Conservation (phyloP, 2,113 vertebrate species). For the Coreoperca whiteheadi region DNA sequence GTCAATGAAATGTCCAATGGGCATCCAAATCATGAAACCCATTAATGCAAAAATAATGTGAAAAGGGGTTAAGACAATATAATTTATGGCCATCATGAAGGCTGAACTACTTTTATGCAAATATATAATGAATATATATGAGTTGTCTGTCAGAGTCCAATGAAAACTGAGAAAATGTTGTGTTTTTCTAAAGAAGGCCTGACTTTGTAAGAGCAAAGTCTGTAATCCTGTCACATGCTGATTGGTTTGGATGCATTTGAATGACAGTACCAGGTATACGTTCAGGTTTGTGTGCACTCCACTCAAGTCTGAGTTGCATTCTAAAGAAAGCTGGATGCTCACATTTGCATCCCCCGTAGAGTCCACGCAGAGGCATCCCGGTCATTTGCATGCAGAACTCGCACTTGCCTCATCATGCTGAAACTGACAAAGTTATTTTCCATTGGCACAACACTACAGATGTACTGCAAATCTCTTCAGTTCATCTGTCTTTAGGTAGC, state of each 20-base stretch:
- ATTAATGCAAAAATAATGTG: not conserved
- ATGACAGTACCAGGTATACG: slow-evolving; percentile 67
- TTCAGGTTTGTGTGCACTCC: slow-evolving; percentile 64
- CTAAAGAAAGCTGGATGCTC: slow-evolving; percentile 46
- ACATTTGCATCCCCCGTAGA: slow-evolving; percentile 67
- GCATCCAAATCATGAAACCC: not conserved
- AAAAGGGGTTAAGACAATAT: slow-evolving; percentile 11
- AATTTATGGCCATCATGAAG: not conserved
- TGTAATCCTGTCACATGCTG: slow-evolving; percentile 61
- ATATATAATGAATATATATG: slow-evolving; percentile 28
- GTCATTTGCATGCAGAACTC: slow-evolving; percentile 69
- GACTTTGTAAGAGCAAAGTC: slow-evolving; percentile 64
- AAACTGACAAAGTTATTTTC: slow-evolving; percentile 62
- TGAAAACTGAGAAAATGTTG: slow-evolving; percentile 38
- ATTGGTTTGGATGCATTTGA: slow-evolving; percentile 70
- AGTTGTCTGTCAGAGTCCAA: slow-evolving; percentile 21
- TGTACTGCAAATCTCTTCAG: slow-evolving; percentile 46
- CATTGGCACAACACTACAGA: slow-evolving; percentile 50
- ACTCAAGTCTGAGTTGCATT: slow-evolving; percentile 62
- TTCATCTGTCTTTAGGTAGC: slow-evolving; percentile 31
- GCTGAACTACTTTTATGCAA: slow-evolving; percentile 7
- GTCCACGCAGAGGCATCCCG: slow-evolving; percentile 25
- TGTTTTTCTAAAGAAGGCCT: slow-evolving; percentile 26
- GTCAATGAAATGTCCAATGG: not conserved
- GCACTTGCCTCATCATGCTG: slow-evolving; percentile 47